These are phyloP conservation scores for Grus americana DNA, from an alignment of 2,113 vertebrate genomes.

Conservation along the genomic window DNA sequence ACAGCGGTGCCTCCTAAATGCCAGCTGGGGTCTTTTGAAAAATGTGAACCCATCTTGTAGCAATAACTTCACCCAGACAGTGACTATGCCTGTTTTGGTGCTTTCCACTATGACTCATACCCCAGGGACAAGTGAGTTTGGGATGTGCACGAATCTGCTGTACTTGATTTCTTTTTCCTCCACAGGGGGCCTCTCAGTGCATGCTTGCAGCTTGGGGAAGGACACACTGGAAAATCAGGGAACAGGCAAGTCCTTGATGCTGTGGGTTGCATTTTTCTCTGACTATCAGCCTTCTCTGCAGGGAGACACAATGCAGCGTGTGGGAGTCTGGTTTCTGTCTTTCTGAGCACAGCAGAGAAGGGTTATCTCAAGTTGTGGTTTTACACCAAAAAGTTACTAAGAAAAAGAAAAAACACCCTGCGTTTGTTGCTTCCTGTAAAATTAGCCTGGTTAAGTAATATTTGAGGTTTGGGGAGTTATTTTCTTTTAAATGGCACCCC, in stretches of 20 bases:
- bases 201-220: not conserved
- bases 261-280: not conserved
- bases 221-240: not conserved
- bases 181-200: not conserved
- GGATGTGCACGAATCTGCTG: not conserved
- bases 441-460: not conserved
- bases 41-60: not conserved
- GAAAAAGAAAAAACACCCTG: not conserved
- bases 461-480: not conserved
- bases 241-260: not conserved
- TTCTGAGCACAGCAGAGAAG: not conserved
- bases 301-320: not conserved
- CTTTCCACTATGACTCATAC: not conserved
- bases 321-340: not conserved
- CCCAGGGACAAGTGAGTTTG: not conserved
- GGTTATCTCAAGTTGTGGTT: not conserved
- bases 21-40: not conserved
- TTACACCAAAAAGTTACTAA: not conserved
- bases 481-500: not conserved
- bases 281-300: not conserved
- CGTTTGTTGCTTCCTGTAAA: not conserved
- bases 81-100: not conserved
- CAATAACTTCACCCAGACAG: not conserved
- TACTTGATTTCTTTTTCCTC: not conserved
- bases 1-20: not conserved